phyloP scores from a whole-genome alignment of 2,113 vertebrate species.

The Panthera tigris region DNA sequence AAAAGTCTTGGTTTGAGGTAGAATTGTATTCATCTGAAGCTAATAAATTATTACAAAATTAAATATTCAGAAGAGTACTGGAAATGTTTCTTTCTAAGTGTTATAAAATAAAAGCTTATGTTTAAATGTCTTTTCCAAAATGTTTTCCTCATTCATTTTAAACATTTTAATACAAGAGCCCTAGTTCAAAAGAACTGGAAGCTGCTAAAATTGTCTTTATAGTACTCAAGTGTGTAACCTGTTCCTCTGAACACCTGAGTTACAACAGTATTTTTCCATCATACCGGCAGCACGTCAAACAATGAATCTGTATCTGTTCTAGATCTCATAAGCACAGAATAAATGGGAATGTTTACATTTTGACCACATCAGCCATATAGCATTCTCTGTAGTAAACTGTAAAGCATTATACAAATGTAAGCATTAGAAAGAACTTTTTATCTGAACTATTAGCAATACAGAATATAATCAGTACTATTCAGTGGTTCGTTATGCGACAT shows the following conservation, averaged over 20 bases:
- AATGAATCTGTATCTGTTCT: constrained; percentile 64
- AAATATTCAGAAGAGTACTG: constrained; percentile 76
- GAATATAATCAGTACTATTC: constrained; percentile 55
- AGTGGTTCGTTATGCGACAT: constrained; percentile 39
- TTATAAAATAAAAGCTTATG: constrained; percentile 78
- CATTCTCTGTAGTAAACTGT: constrained; percentile 64
- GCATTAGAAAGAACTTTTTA: constrained; percentile 44
- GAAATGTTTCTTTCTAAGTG: constrained; percentile 77
- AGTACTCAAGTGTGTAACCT: constrained; percentile 46
- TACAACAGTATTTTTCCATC: constrained; percentile 66
- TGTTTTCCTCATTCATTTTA: constrained; percentile 64
- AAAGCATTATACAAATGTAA: constrained; percentile 61
- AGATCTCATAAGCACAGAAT: constrained; percentile 47
- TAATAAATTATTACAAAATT: constrained; percentile 84
- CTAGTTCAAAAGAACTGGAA: constrained; percentile 72
- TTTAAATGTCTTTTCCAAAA: constrained; percentile 69
- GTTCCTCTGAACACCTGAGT: constrained; percentile 41
- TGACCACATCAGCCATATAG: constrained; percentile 49
- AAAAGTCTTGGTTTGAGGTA: constrained; percentile 86
- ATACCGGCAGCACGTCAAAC: constrained; percentile 57
- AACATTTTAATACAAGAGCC: constrained; percentile 63
- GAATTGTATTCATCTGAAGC: constrained; percentile 85
- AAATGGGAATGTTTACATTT: constrained; percentile 60
- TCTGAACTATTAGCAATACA: constrained; percentile 60
- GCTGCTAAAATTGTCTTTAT: constrained; percentile 29